These are phyloP conservation scores for Halictus ligatus DNA, from an alignment of 2,888 invertebrate genomes.

Conservation along the genomic window DNA sequence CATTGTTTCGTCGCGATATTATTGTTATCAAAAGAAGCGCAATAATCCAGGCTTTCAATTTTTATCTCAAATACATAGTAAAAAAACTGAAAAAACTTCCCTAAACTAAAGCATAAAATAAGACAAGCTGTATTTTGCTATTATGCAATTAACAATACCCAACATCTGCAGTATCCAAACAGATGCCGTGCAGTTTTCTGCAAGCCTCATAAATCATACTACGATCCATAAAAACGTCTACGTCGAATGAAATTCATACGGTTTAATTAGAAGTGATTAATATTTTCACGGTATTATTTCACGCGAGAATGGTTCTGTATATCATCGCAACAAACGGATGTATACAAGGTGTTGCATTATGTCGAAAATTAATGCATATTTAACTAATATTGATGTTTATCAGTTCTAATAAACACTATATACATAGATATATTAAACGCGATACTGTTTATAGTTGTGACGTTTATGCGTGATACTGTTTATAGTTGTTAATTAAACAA, in stretches of 20 bases:
- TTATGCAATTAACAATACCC: not conserved
- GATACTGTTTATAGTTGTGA: too few relatives aligned
- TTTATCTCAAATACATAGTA: too few relatives aligned
- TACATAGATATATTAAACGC: not conserved
- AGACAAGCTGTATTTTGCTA: not conserved
- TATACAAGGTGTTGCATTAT: not conserved
- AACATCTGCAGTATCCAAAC: not conserved
- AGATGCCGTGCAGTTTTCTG: not conserved
- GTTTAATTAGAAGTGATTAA: conserved; percentile 25
- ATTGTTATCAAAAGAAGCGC: too few relatives aligned
- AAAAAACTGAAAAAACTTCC: not conserved
- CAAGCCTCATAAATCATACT: conserved; percentile 21
- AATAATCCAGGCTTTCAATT: too few relatives aligned
- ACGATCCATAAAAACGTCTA: conserved; percentile 1
- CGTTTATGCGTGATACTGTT: not conserved
- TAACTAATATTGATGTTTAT: conserved; percentile 16
- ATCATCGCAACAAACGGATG: not conserved
- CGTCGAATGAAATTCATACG: not conserved
- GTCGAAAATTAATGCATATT: not conserved
- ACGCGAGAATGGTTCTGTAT: not conserved
- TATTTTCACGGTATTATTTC: not conserved
- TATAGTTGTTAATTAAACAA: not conserved
- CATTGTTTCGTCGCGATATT: too few relatives aligned
- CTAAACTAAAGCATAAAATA: not conserved
- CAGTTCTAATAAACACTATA: not conserved